Percentiles rank a stretch among this genome's conserved stretches.
Evolutionary conservation across 2,113 vertebrate species (phyloP).

Genomic region (Colinus virginianus): DNA sequence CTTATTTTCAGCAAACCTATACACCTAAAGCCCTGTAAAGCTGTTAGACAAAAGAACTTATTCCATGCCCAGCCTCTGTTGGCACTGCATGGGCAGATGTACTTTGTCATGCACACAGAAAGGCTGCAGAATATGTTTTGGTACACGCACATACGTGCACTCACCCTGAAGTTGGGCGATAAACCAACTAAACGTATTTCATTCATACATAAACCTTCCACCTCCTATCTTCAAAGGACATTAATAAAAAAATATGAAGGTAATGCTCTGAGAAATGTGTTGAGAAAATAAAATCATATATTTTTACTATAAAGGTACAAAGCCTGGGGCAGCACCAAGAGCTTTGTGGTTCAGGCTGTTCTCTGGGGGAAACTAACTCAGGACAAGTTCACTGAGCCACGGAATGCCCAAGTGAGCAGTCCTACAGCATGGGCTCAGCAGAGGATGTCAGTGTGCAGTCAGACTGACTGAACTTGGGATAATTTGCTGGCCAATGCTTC

Average conservation of each 20-base stretch:
- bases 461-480: rapidly evolving
- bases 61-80: not conserved
- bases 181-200: not conserved
- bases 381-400: not conserved
- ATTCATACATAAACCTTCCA: not conserved
- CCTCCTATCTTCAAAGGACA: not conserved
- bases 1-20: not conserved
- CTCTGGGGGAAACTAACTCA: not conserved
- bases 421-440: not conserved
- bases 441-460: rapidly evolving
- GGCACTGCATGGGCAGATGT: not conserved
- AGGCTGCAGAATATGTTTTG: not conserved
- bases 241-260: not conserved
- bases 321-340: not conserved
- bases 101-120: not conserved
- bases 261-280: not conserved
- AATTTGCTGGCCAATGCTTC: not conserved
- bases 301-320: not conserved
- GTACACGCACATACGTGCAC: not conserved
- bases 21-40: not conserved
- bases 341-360: not conserved
- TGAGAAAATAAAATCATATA: not conserved
- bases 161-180: not conserved
- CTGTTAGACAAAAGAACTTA: not conserved
- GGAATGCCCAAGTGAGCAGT: rapidly evolving